Evolutionary conservation across 2,113 vertebrate genomes (phyloP).

Genomic region (Microcebus lehilahytsara): DNA sequence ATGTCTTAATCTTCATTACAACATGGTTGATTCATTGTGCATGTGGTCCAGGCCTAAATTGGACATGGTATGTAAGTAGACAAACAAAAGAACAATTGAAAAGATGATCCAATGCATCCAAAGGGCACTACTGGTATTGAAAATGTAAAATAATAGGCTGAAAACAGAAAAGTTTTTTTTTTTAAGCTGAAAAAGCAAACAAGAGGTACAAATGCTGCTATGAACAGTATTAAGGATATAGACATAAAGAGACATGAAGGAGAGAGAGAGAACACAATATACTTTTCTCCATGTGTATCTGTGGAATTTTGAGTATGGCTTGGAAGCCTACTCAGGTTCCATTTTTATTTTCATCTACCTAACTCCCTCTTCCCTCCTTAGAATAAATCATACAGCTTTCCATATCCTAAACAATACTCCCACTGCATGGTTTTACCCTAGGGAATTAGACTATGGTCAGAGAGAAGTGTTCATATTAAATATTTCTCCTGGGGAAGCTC

Average conservation of each 20-base stretch:
- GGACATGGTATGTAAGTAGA: not conserved
- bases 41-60: conserved; percentile 44
- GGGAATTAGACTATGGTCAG: conserved; percentile 35
- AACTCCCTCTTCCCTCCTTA: conserved; percentile 51
- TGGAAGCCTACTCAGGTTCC: not conserved
- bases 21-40: conserved; percentile 41
- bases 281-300: not conserved
- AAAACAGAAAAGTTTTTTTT: not conserved
- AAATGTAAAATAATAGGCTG: not conserved
- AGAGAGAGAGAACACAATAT: not conserved
- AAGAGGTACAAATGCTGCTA: conserved; percentile 40
- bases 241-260: not conserved
- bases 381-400: conserved; percentile 40
- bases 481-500: not conserved
- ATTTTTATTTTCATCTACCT: not conserved
- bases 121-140: not conserved
- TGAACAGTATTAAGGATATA: conserved; percentile 1
- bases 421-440: not conserved
- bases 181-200: not conserved
- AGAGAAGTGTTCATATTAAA: conserved; percentile 25
- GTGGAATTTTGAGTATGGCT: not conserved
- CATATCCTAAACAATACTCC: not conserved
- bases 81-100: conserved; percentile 57
- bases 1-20: conserved; percentile 72
- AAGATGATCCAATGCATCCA: not conserved